A percentile compares a stretch with the other conserved stretches of the same genome.
These are phyloP conservation scores for Tribolium madens DNA, from an alignment of 1,140 invertebrate genomes.

Conservation along the genomic window DNA sequence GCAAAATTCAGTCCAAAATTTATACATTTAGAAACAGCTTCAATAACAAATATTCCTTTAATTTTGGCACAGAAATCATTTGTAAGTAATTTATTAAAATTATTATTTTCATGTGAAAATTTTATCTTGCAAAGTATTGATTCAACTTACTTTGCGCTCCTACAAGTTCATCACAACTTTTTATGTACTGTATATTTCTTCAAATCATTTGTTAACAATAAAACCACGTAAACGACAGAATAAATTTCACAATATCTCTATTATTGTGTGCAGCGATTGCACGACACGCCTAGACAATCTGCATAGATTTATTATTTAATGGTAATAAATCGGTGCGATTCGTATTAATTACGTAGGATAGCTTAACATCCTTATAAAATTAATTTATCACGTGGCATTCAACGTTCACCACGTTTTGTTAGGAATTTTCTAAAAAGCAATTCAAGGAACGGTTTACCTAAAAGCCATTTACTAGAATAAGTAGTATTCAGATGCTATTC, in stretches of 20 bases:
- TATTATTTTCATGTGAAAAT: too few relatives aligned
- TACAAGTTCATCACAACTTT: too few relatives aligned
- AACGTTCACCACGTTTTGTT: slow-evolving; percentile 1
- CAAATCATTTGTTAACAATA: background rate
- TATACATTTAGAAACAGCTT: background rate
- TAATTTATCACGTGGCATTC: slow-evolving; percentile 31
- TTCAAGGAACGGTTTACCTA: slow-evolving; percentile 11
- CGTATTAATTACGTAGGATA: slow-evolving; percentile 32
- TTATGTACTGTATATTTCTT: background rate
- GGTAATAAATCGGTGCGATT: slow-evolving; percentile 27
- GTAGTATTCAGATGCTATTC: slow-evolving; percentile 10
- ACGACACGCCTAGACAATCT: slow-evolving; percentile 20
- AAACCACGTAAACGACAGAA: background rate
- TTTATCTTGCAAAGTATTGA: too few relatives aligned
- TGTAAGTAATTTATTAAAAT: too few relatives aligned
- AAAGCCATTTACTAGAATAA: background rate
- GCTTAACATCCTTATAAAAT: slow-evolving; percentile 29
- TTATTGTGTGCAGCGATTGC: background rate
- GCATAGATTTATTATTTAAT: slow-evolving; percentile 18
- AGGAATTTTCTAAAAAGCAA: slow-evolving; percentile 4
- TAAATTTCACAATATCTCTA: slow-evolving; percentile 11
- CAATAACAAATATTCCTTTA: background rate
- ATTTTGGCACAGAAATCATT: background rate
- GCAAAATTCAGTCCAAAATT: background rate
- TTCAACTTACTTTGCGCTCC: too few relatives aligned